Percentiles rank a stretch among this genome's conserved stretches.
Evolutionary conservation across 92 coral and sea anemone genomes (phyloP).

Genomic region (Heteractis magnifica): DNA sequence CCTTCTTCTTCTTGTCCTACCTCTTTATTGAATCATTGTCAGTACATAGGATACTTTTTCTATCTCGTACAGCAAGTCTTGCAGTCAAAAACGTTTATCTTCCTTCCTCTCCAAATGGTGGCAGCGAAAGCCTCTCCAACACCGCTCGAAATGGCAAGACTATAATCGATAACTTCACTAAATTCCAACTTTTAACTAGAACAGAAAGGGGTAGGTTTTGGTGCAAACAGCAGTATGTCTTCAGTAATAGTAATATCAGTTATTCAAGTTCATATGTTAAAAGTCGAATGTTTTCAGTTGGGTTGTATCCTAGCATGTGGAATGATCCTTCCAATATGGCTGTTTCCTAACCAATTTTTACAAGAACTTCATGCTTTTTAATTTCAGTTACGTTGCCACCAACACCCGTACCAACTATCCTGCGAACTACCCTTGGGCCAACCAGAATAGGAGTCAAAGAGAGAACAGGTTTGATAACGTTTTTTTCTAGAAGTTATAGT

Average conservation of each 20-base stretch:
- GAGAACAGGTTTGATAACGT: background rate
- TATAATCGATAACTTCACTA: conserved; percentile 12
- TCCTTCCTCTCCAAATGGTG: conserved; percentile 37
- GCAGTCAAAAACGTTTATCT: conserved; percentile 49
- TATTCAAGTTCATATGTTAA: too few species aligned
- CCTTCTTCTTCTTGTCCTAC: background rate
- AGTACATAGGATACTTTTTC: background rate
- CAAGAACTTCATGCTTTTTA: background rate
- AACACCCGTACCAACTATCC: conserved; percentile 15
- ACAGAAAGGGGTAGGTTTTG: conserved; percentile 13
- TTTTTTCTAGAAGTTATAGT: background rate
- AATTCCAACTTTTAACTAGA: conserved; percentile 22
- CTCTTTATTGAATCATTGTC: background rate
- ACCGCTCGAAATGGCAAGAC: background rate
- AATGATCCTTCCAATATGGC: too few species aligned
- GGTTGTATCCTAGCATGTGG: too few species aligned
- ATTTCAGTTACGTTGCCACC: conserved; percentile 13
- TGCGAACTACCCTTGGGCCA: conserved; percentile 22
- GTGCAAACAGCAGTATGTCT: background rate
- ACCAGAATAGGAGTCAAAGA: conserved; percentile 12
- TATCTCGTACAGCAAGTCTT: conserved; percentile 31
- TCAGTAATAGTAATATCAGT: background rate
- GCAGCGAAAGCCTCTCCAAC: conserved; percentile 4
- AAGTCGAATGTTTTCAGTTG: too few species aligned
- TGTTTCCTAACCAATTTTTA: too few species aligned